phyloP scores from a whole-genome alignment of 2,797 vertebrate genomes.

The Percopsis omiscomaycus region DNA sequence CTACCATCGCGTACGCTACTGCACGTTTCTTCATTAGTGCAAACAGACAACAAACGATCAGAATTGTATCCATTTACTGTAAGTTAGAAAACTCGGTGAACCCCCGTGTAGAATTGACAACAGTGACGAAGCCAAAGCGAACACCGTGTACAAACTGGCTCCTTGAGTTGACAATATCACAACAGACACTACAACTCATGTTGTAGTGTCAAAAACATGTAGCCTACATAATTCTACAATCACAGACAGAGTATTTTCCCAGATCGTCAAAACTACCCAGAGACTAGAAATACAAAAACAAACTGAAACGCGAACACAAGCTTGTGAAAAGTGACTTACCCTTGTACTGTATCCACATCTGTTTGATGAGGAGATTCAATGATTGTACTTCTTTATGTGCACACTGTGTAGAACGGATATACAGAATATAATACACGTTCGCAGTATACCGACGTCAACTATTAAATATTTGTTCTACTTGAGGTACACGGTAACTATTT shows the following conservation, averaged over 20 bases:
- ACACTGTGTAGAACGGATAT: conserved; percentile 10
- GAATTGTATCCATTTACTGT: not conserved
- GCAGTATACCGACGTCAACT: conserved; percentile 48
- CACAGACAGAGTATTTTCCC: conserved; percentile 7
- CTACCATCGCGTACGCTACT: conserved; percentile 22
- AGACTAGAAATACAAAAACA: conserved; percentile 24
- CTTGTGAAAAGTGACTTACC: conserved; percentile 75
- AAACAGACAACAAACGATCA: not conserved
- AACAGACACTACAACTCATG: conserved; percentile 38
- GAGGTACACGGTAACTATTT: conserved; percentile 77
- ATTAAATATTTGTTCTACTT: conserved; percentile 61
- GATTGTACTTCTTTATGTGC: conserved; percentile 46
- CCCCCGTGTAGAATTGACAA: conserved; percentile 11
- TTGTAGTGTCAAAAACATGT: too few relatives aligned
- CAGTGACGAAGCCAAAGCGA: conserved; percentile 7
- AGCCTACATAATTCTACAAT: not conserved
- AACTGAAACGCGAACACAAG: conserved; percentile 43
- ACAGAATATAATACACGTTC: conserved; percentile 9
- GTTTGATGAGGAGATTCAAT: conserved; percentile 54
- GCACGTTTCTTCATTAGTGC: not conserved
- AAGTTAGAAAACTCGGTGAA: conserved; percentile 44
- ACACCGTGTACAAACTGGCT: conserved; percentile 15
- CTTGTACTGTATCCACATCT: conserved; percentile 76
- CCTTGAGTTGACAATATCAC: conserved; percentile 37
- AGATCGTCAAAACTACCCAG: conserved; percentile 24